A percentile compares a stretch with the other conserved stretches of the same genome.
phyloP scores from a whole-genome alignment of 2,888 invertebrate genomes.

The Dorcus parallelipipedus region DNA sequence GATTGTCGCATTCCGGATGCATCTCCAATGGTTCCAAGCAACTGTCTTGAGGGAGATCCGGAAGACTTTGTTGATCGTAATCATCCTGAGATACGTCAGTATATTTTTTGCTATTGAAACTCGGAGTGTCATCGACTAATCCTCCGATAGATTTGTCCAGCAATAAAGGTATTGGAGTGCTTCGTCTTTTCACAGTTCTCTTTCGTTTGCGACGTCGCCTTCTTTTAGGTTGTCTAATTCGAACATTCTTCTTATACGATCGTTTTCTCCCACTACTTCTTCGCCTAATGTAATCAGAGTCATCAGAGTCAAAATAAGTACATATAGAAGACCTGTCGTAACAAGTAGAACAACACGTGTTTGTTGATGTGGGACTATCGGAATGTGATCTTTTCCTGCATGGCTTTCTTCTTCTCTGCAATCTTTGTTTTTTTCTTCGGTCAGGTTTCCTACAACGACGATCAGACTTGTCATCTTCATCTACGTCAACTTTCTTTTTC shows the following conservation, averaged over 20 bases:
- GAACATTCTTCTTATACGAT: neutral
- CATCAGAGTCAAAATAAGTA: neutral
- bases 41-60: neutral
- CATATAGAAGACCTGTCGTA: too few species aligned
- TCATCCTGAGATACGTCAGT: neutral
- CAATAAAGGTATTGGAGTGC: neutral
- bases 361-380: too few species aligned
- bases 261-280: neutral
- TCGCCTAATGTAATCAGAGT: neutral
- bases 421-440: neutral
- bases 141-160: too few species aligned
- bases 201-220: neutral
- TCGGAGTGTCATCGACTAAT: too few species aligned
- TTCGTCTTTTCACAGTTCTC: neutral
- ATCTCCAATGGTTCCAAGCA: neutral
- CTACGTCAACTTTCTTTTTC: too few species aligned
- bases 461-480: too few species aligned
- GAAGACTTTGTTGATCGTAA: neutral
- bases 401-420: neutral
- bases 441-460: neutral
- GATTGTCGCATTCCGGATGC: conserved; percentile 15
- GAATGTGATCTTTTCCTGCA: neutral
- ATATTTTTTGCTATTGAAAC: neutral
- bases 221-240: neutral
- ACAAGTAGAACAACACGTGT: too few species aligned